Conservation (phyloP, 1,140 invertebrate genomes). For the Trichonephila clavata region DNA sequence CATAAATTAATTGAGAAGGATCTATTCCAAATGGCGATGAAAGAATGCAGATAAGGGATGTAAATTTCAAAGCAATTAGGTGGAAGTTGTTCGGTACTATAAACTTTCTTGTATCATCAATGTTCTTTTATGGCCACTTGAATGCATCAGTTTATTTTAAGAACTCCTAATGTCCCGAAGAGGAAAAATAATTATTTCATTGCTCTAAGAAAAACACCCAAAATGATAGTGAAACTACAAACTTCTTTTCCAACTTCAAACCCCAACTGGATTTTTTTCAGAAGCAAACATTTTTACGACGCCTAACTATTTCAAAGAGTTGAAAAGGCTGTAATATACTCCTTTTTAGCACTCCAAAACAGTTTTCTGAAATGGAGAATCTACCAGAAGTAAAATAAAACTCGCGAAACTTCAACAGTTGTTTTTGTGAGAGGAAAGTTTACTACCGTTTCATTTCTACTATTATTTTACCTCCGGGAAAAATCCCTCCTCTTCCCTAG, state of each 20-base stretch:
- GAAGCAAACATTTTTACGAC: constrained; percentile 14
- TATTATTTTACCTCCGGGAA: constrained; percentile 37
- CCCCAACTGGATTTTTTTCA: background rate
- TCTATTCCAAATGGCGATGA: too few species aligned
- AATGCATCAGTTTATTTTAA: background rate
- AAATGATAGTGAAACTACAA: background rate
- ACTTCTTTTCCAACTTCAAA: background rate
- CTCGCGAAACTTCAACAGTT: constrained; percentile 42
- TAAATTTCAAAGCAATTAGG: too few species aligned
- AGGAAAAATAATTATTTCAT: background rate
- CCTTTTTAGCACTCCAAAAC: constrained; percentile 32
- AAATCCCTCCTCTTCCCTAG: background rate
- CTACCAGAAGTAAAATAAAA: constrained; percentile 36
- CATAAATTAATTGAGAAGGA: too few species aligned
- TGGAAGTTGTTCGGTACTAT: too few species aligned
- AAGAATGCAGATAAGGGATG: too few species aligned
- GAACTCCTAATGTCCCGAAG: background rate
- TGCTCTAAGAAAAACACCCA: too few species aligned
- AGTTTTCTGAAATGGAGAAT: constrained; percentile 14
- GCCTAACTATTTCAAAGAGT: constrained; percentile 43
- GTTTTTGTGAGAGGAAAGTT: constrained; percentile 41
- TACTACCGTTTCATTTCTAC: constrained; percentile 49
- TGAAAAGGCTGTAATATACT: background rate
- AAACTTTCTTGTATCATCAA: background rate
- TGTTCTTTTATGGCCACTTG: background rate